Base-by-base conservation (phyloP, 2,797 vertebrate species). In the Danio choprae region DNA sequence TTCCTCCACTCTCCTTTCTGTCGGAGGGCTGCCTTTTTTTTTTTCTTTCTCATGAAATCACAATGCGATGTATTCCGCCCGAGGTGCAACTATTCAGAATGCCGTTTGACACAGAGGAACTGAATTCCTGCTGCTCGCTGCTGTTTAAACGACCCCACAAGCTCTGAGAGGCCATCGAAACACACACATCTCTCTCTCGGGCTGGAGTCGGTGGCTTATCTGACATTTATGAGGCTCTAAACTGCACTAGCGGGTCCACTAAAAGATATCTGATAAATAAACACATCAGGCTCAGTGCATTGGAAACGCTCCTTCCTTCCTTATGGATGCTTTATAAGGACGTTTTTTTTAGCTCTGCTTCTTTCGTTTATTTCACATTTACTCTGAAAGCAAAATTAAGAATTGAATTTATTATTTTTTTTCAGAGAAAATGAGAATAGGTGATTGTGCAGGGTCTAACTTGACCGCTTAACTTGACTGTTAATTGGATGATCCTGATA, bases 1-100 rank as follows among this genome's bases (percentile, higher is more conserved):
- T 87, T 87, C 86, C 55, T 81, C 77, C 76, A 64, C 65, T 83
- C 56, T 76, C 67, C 63, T 80, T 70, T 81, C 71, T 55, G 69
- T 76, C 69, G 40, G 84, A 89, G 88, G 69, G 86, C 89, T 87
- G 38, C 63, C 77, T 41, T 84, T 41, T 29, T 84, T 41, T 29
- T 80, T 58, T 79, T 86, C 81, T 72, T 65, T 36, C 68, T 93
- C 91, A 92, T 92, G 91, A 93, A 93, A 93, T 94, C 91, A 89
- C 92, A 93, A 93, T 94, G 91, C 90, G 87, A 92, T 92, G 81
- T 91, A 93, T 92, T 94, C 91, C 84, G 90, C 93, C 90, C 74
- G 87, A 89, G 93, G 93, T 92, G 88, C 87, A 92, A 90, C 89
- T 89, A 90, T 89, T 93, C 92, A 88, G 89, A 87, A 84, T 92